phyloP scores from a whole-genome alignment of 2,113 vertebrate genomes.

The Hypocryptadius cinnamomeus region DNA sequence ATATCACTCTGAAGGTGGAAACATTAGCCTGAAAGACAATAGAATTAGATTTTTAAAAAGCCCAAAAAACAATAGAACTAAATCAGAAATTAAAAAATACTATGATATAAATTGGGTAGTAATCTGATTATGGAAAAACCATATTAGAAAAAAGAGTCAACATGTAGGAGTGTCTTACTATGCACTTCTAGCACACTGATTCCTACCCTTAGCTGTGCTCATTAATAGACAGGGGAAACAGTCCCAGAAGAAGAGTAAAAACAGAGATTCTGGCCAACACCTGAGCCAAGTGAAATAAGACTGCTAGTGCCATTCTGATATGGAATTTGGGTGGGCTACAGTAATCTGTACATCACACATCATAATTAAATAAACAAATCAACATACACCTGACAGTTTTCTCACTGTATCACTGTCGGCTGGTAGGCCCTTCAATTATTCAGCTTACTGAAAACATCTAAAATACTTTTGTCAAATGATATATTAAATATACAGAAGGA shows the following conservation, averaged over 20 bases:
- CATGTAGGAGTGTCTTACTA: background rate
- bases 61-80: fast-evolving
- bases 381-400: background rate
- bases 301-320: background rate
- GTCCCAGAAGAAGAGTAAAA: background rate
- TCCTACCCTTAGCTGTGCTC: background rate
- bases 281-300: background rate
- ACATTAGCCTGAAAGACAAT: background rate
- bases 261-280: background rate
- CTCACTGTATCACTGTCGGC: background rate
- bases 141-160: fast-evolving
- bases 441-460: background rate
- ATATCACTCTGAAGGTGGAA: background rate
- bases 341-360: background rate
- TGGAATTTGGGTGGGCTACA: background rate
- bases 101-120: background rate
- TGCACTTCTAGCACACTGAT: background rate
- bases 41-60: background rate
- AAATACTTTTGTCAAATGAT: background rate
- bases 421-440: background rate
- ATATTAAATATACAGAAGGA: background rate
- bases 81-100: background rate
- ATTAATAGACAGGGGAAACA: background rate
- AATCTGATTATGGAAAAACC: background rate
- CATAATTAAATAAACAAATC: background rate